A percentile compares a stretch with the other conserved stretches of the same genome.
Evolutionary conservation across 2,797 vertebrate species (phyloP).

Genomic region (Myotis pilosus): DNA sequence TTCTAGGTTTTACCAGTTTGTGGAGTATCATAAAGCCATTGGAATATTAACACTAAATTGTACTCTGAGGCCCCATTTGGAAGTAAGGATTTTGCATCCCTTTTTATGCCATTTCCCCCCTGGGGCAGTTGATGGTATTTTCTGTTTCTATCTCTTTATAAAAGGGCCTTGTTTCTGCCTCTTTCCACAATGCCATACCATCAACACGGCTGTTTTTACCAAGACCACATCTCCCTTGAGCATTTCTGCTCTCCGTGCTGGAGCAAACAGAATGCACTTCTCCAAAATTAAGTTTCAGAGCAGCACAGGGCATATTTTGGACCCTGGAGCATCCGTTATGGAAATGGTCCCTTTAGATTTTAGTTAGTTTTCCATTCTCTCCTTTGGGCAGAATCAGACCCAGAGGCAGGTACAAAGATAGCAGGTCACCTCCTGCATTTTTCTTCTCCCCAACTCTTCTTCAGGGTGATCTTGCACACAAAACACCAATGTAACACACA

Average conservation of each 20-base stretch:
- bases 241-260: accelerated
- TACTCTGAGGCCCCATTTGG: neutral
- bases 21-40: neutral
- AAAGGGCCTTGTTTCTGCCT: neutral
- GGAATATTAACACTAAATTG: neutral
- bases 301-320: neutral
- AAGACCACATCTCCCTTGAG: neutral
- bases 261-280: neutral
- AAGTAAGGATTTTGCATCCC: neutral
- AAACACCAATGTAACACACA: neutral
- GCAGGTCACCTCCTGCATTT: neutral
- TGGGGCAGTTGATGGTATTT: neutral
- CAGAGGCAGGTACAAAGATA: neutral
- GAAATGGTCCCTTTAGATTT: neutral
- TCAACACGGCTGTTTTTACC: neutral
- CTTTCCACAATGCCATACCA: neutral
- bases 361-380: neutral
- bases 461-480: neutral
- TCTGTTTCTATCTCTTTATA: neutral
- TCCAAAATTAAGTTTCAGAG: neutral
- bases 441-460: neutral
- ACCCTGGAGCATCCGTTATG: neutral
- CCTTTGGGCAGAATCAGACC: neutral
- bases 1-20: neutral
- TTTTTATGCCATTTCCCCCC: neutral